phyloP scores from a whole-genome alignment of 2,797 vertebrate species.

The Hyperoplus immaculatus region DNA sequence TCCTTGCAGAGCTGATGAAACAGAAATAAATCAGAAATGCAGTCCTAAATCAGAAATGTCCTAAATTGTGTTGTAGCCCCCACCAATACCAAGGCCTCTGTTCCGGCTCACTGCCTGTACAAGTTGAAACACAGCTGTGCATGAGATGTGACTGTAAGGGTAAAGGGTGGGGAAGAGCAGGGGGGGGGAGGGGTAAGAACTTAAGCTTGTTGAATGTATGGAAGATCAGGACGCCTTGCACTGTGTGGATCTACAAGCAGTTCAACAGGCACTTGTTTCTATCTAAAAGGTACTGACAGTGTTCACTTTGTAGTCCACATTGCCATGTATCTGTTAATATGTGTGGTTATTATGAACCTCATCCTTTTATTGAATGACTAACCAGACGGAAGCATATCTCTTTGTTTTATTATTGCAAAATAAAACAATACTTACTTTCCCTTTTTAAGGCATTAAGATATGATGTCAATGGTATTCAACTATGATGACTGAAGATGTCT shows the following conservation, averaged over 20 bases:
- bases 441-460: background rate
- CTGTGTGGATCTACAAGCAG: too few species aligned
- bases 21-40: constrained; percentile 40
- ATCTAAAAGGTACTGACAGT: too few species aligned
- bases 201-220: too few species aligned
- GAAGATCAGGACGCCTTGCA: too few species aligned
- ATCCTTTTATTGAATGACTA: background rate
- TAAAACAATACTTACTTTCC: background rate
- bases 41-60: constrained; percentile 30
- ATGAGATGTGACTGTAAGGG: too few species aligned
- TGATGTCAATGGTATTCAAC: background rate
- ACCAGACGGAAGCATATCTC: background rate
- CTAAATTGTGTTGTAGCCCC: constrained; percentile 32
- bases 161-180: too few species aligned
- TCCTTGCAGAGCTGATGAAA: constrained; percentile 49
- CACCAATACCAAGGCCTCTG: too few species aligned
- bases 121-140: too few species aligned
- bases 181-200: too few species aligned
- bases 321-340: background rate
- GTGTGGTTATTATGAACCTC: background rate
- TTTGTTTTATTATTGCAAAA: background rate
- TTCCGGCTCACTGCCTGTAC: too few species aligned
- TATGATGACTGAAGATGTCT: background rate
- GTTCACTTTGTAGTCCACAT: background rate
- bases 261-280: too few species aligned